Base-by-base conservation (phyloP, 2,113 vertebrate species). In the Argyrosomus japonicus region DNA sequence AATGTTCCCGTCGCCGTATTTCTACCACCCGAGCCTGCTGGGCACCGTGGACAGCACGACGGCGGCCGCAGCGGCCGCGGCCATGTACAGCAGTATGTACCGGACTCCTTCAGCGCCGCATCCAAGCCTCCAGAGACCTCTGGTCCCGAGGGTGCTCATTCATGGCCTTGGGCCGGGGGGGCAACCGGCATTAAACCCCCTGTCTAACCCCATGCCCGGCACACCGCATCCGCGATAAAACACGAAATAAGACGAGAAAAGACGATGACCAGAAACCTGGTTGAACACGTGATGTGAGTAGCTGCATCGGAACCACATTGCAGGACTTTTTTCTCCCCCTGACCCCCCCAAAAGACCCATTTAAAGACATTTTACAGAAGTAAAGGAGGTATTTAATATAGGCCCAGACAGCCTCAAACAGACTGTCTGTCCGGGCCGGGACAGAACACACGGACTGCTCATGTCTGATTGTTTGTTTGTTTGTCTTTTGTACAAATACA, bases 21-120 rank as follows among this genome's bases (percentile, higher is more conserved):
- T 99, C 96, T 99, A 99, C 91, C 98, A 98, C 87, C 98, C 98
- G 7, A 98, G 97, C 83, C 93, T 99, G 90, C 93, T 99, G 89
- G 96, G 98, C 87, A 96, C 97, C 87, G 96, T 99, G 97, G 98
- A 99, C 96, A 97, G 97, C 91, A 97, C 96, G 2, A 97, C 98
- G 14, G 98, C 98, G 10, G 98, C 98, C 0, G 97, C 98, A 0
- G 98, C 98, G 1, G 98, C 98, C 15, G 98, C 98, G 6, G 98
- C 98, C 69, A 98, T 99, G 98, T 99, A 99, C 96, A 98, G 97
- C 95, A 98, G 96, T 89, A 98, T 99, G 97, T 99, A 99, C 94
- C 97, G 98, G 97, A 98, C 97, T 97, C 97, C 97, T 73, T 95
- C 97, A 0, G 92, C 98, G 0, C 97, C 98, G 76, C 98, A 98